Base-by-base conservation (phyloP, 2,888 invertebrate genomes). In the Therioaphis trifolii region DNA sequence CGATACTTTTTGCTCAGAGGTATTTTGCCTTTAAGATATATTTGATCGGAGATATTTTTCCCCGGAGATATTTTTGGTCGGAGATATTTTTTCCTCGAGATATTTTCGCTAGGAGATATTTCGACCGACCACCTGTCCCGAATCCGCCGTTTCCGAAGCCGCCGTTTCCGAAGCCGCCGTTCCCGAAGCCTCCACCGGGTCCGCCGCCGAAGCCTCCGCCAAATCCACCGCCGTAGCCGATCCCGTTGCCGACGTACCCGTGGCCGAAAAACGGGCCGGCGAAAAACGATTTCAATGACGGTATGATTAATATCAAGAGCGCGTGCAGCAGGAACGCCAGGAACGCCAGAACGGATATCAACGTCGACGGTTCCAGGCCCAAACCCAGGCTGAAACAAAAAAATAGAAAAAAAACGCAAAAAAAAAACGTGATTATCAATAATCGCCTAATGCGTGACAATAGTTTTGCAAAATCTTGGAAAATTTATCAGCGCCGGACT, bases 351-450 rank as follows among this genome's bases (percentile, higher is more conserved):
- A 82, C 29, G 7, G 80, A 72, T 72, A 82, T 82, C 35, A 82
- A 82, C 24, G 80, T 82, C 12, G 80, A 63, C n/a, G 80, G 80
- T 72, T 82, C 80, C 14, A 82, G 72, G 24, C 79, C 79, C 15
- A 79, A n/a, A 2, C 80, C 66, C 52, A 78, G 52, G 35, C 78
- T 78, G 68, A 35, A 46, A 29, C n/a, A 46, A 63, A 49, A 15
- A 43, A 46, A 46, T 18, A 15, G 18, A 18, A 52, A 11, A 52
- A 12, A 52, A 49, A 49, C n/a, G n/a, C n/a, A n/a, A n/a, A n/a
- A n/a, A n/a, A n/a, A n/a, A n/a, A n/a, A n/a, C n/a, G n/a, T n/a
- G n/a, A n/a, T n/a, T n/a, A n/a, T n/a, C n/a, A n/a, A n/a, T n/a
- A n/a, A n/a, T n/a, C n/a, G n/a, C n/a, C n/a, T n/a, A n/a, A n/a